Percentiles rank a stretch among this genome's conserved stretches.
Conservation (phyloP, 2,797 vertebrate species). For the Alosa sapidissima region DNA sequence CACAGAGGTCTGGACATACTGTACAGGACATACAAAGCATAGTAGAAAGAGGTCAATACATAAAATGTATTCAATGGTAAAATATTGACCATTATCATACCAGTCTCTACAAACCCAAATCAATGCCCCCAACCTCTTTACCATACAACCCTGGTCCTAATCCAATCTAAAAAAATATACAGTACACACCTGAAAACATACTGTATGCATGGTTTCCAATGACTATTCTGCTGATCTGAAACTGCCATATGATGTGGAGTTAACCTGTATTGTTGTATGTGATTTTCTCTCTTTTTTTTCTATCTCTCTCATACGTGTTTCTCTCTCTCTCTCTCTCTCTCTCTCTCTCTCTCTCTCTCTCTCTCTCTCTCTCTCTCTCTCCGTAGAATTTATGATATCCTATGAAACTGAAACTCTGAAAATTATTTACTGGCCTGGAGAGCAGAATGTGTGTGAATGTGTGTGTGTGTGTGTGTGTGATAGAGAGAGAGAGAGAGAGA, state of each 20-base stretch:
- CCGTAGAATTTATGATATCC: background rate
- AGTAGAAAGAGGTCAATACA: no score
- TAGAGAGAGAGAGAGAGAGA: no score
- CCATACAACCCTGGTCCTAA: no score
- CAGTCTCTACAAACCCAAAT: no score
- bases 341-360: background rate
- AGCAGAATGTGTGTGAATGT: slow-evolving; percentile 4
- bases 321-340: background rate
- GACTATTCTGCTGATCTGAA: no score
- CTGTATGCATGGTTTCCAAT: no score
- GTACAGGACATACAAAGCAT: no score
- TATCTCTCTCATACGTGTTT: background rate
- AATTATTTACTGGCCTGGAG: slow-evolving; percentile 6
- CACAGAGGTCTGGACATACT: background rate
- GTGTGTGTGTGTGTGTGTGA: background rate
- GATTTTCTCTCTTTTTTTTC: background rate
- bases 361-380: slow-evolving; percentile 5
- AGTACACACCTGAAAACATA: no score
- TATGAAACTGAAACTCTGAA: background rate
- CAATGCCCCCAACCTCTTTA: no score
- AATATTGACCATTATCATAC: no score
- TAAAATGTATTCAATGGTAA: no score
- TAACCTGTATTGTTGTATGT: background rate
- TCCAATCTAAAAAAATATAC: no score
- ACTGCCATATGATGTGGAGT: background rate